Base-by-base conservation (phyloP, 1,140 invertebrate species). In the Stegodyphus mimosarum region DNA sequence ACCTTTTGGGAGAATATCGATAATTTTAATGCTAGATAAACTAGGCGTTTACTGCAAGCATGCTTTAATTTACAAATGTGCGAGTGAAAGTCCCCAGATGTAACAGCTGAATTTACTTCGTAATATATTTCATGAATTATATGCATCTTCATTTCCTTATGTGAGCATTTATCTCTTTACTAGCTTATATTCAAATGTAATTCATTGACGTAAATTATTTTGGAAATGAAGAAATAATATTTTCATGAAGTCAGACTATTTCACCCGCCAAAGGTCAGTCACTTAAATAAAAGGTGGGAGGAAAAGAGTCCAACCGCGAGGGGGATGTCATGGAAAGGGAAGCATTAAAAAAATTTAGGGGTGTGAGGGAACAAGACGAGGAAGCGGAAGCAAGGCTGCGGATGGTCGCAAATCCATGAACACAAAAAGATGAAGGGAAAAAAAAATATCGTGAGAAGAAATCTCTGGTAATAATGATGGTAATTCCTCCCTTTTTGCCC, bases 381-480 rank as follows among this genome's bases (percentile, higher is more conserved):
- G 80, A 83, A 83, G 55, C 80, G 80, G 80, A 83, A 83, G 76
- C 74, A 49, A 49, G 9, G 69, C 53, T 33, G 55, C 80, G 72
- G 80, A 73, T 83, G 80, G 51, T 48, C 80, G 80, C 71, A 17
- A 83, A 83, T 55, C 71, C 71, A 74, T 83, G 80, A 83, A 83
- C 70, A n/a, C 69, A 71, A 60, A 78, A 78, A 48, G 52, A 60
- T n/a, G 67, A 67, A 67, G 69, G 55, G 71, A 67, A 9, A 60
- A 60, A 60, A 60, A 60, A 60, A 52, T 13, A 52, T 74, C 80
- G 80, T 83, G 80, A 83, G 80, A 83, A 83, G 50, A 55, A 72
- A 18, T 33, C 53, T 51, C 48, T 11, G 63, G 17, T 70, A 10
- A 63, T 81, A 81, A 81, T 81, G 71, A 67, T 53, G 51, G 13